These are phyloP conservation scores for Amblyopsis rosae DNA, from an alignment of 2,113 vertebrate genomes.

Conservation along the genomic window DNA sequence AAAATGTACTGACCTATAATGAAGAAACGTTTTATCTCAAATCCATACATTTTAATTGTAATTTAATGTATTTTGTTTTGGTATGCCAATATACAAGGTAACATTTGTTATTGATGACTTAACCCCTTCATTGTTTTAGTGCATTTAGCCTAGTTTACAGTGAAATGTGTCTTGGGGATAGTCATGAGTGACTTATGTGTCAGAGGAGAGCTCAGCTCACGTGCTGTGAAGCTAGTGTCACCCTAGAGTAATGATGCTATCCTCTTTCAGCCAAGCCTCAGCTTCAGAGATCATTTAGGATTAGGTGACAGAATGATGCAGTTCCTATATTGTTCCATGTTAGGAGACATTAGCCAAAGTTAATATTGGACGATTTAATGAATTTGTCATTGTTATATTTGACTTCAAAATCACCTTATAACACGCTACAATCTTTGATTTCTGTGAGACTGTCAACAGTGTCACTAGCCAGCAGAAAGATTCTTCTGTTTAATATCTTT, in stretches of 20 bases:
- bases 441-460: background rate
- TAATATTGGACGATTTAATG: too few relatives aligned
- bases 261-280: slow-evolving; percentile 8
- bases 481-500: too few relatives aligned
- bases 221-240: slow-evolving; percentile 8
- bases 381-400: too few relatives aligned
- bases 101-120: too few relatives aligned
- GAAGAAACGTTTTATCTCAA: too few relatives aligned
- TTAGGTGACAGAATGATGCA: background rate
- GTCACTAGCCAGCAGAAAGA: background rate
- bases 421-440: too few relatives aligned
- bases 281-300: slow-evolving; percentile 10
- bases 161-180: slow-evolving; percentile 18
- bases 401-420: too few relatives aligned
- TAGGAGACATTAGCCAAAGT: too few relatives aligned
- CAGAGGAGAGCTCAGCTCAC: slow-evolving; percentile 18
- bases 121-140: background rate
- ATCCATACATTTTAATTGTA: too few relatives aligned
- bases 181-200: slow-evolving; percentile 41
- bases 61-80: too few relatives aligned
- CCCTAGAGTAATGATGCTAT: background rate
- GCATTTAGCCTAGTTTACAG: slow-evolving; percentile 16
- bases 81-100: too few relatives aligned
- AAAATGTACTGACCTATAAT: too few relatives aligned
- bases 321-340: background rate